A percentile compares a stretch with the other conserved stretches of the same genome.
phyloP scores from a whole-genome alignment of 1,140 invertebrate species.

The Pantala flavescens region DNA sequence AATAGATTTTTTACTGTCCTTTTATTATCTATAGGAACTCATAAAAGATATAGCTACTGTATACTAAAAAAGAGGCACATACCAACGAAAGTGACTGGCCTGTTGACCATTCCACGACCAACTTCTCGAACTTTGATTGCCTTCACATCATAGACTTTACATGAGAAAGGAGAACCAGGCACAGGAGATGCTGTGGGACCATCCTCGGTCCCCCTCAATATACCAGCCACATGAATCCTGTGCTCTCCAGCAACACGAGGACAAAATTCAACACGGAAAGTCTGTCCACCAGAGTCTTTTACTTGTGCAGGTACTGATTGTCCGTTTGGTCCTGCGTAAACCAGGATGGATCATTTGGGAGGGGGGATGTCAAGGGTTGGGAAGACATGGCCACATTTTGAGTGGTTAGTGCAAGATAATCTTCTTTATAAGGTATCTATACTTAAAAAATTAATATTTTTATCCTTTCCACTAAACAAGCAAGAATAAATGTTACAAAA shows the following conservation, averaged over 20 bases:
- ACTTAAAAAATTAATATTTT: background rate
- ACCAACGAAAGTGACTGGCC: constrained; percentile 91
- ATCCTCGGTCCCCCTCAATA: constrained; percentile 24
- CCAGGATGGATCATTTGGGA: background rate
- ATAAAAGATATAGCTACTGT: no score
- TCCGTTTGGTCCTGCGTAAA: constrained; percentile 68
- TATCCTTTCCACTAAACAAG: background rate
- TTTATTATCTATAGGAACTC: no score
- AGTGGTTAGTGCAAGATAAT: background rate
- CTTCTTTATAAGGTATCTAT: background rate
- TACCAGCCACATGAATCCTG: constrained; percentile 58
- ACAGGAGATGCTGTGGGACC: constrained; percentile 53
- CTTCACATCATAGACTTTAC: constrained; percentile 89
- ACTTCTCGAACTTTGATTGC: constrained; percentile 91
- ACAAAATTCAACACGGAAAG: constrained; percentile 77
- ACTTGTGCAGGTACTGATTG: constrained; percentile 79
- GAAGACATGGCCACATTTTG: background rate
- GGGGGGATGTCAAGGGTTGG: background rate
- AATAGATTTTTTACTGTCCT: no score
- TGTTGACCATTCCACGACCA: constrained; percentile 78
- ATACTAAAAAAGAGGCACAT: constrained; percentile 29
- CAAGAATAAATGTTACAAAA: background rate
- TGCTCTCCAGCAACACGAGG: constrained; percentile 82
- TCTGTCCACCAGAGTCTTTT: constrained; percentile 53
- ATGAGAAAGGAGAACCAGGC: constrained; percentile 79